Evolutionary conservation across 2,797 vertebrate genomes (phyloP), one percentile per base, ranked within the genome.

Genomic region (Urosaurus nigricauda): DNA sequence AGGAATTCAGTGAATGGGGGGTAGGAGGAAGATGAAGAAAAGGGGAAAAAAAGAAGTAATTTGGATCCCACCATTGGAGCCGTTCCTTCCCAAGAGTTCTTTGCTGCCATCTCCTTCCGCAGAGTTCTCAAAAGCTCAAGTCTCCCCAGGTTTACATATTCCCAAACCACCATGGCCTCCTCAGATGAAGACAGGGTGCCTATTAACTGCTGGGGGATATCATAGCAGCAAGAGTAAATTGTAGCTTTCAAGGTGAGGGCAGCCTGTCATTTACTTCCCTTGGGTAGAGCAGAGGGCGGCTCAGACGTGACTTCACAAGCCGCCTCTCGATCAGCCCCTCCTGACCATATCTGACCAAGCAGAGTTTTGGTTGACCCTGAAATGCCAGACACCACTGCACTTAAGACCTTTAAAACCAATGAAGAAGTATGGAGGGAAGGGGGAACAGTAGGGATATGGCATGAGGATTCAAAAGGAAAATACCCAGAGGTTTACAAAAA

Each of bases 61-160:
- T 26, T 86, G 47, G 70, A 86, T 81, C 47, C 73, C 91, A 63
- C 0, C 12, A 51, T 71, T 92, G 91, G 93, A 89, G 58, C 81
- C 5, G 75, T 70, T 95, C 90, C 93, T 85, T 63, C 16, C 90
- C 93, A 87, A 37, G 74, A 81, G 88, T 53, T 0, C 3, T 12
- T 70, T 80, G 86, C 53, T 56, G 14, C 84, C 85, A 60, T 47
- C 0, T 78, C 87, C 89, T 92, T 88, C 84, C 75, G n/a, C 60
- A 43, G 53, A 90, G 88, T 94, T 93, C 93, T 93, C 92, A 92
- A 94, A 95, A 95, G 93, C 91, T 91, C 77, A 51, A 1, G 63
- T 29, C 92, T 87, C 83, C n/a, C 90, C 78, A 93, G 90, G 85
- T 88, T 91, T 88, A 40, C 92, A 79, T 70, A 82, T 71, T 88